Percentiles rank a stretch among this genome's conserved stretches.
These are phyloP conservation scores for Chaetodon auriga DNA, from an alignment of 2,113 vertebrate genomes.

Conservation along the genomic window DNA sequence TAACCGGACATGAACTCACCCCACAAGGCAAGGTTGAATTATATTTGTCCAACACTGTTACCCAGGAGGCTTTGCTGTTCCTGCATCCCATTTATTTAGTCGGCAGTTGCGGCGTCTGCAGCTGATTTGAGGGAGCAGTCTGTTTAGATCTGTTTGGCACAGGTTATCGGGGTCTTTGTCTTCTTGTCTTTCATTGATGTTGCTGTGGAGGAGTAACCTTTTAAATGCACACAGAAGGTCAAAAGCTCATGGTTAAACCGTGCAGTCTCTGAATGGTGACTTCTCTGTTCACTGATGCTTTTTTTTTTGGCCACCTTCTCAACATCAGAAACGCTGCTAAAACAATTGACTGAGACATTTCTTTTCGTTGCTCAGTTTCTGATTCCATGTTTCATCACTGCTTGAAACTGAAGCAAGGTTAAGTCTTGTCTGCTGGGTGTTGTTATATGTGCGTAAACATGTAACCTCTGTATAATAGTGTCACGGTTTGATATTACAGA, in stretches of 20 bases:
- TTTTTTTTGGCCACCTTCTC: neutral
- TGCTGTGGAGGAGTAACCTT: conserved; percentile 27
- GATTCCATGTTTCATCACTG: no score
- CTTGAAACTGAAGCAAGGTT: neutral
- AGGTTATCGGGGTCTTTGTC: conserved; percentile 12
- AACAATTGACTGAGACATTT: neutral
- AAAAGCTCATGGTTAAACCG: conserved; percentile 20
- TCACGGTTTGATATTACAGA: conserved; percentile 3
- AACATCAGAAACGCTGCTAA: neutral
- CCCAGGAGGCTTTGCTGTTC: conserved; percentile 31
- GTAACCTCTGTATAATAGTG: neutral
- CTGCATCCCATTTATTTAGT: conserved; percentile 24
- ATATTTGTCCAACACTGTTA: conserved; percentile 23
- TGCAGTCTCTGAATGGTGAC: neutral
- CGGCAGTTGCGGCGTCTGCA: neutral
- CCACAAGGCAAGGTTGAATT: conserved; percentile 18
- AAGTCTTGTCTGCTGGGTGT: neutral
- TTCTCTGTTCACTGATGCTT: neutral
- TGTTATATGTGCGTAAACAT: conserved; percentile 7
- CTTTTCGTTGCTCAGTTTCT: no score
- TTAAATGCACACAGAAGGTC: conserved; percentile 10
- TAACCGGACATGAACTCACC: conserved; percentile 7
- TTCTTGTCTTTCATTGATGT: conserved; percentile 24
- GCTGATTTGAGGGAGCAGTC: neutral
- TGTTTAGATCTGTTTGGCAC: neutral